Evolutionary conservation across 2,113 vertebrate species (phyloP).

Genomic region (Gopherus flavomarginatus): DNA sequence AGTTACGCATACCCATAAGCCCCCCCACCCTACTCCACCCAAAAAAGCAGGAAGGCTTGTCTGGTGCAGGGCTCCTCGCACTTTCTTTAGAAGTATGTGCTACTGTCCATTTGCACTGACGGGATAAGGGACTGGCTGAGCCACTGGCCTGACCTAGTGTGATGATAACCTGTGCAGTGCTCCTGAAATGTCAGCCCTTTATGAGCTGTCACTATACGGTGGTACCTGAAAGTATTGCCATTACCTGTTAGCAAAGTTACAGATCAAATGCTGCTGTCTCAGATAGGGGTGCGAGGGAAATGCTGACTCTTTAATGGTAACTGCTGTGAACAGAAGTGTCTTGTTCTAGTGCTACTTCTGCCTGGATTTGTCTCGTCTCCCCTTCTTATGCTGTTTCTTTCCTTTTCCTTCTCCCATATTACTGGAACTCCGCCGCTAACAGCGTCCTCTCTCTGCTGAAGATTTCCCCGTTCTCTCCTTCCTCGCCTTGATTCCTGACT

Average conservation of each 20-base stretch:
- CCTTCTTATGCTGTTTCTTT: neutral
- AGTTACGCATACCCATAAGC: neutral
- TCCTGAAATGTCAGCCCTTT: fast-evolving
- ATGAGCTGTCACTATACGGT: fast-evolving
- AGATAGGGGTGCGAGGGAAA: neutral
- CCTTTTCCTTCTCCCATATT: neutral
- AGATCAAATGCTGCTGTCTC: neutral
- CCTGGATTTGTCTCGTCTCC: neutral
- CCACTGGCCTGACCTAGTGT: neutral
- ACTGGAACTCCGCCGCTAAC: neutral
- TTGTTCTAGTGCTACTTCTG: neutral
- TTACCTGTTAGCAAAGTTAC: neutral
- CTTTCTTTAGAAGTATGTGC: neutral
- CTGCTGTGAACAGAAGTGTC: neutral
- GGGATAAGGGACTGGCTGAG: neutral
- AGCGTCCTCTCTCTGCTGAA: no score
- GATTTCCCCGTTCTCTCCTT: neutral
- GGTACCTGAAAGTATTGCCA: fast-evolving
- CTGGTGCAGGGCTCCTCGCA: neutral
- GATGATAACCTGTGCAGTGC: neutral
- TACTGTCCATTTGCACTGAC: neutral
- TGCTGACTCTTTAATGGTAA: neutral
- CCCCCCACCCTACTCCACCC: neutral
- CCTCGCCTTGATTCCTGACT: neutral
- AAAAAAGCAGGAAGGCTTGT: neutral